phyloP scores from a whole-genome alignment of 2,888 invertebrate genomes.

The Cephus spinipes region DNA sequence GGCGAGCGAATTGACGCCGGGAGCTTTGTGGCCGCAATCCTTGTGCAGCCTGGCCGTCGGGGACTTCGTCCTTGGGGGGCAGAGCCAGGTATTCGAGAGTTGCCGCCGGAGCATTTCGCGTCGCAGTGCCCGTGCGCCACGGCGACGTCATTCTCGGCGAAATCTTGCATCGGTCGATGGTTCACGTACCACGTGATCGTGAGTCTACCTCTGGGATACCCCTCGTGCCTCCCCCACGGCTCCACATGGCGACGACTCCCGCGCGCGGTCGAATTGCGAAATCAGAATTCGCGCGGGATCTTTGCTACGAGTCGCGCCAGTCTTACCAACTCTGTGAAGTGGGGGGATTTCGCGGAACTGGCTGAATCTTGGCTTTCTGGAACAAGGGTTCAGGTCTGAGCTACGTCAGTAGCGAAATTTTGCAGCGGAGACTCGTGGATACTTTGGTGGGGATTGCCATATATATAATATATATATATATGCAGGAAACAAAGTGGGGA shows the following conservation, averaged over 20 bases:
- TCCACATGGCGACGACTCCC: conserved; percentile 1
- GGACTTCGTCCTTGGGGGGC: too few species aligned
- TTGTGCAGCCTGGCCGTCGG: too few species aligned
- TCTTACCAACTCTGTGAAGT: too few species aligned
- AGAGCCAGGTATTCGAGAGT: conserved; percentile 12
- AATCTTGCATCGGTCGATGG: conserved; percentile 17
- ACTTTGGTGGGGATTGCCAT: too few species aligned
- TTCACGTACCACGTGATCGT: neutral
- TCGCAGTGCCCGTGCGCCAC: conserved; percentile 11
- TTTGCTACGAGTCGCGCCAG: neutral
- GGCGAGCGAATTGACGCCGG: conserved; percentile 21
- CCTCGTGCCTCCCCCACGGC: neutral
- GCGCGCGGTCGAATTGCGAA: neutral
- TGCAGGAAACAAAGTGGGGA: too few species aligned
- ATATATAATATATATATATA: too few species aligned
- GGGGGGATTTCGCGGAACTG: too few species aligned
- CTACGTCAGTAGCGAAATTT: too few species aligned
- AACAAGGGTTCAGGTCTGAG: too few species aligned
- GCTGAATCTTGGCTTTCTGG: too few species aligned
- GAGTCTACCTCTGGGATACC: neutral
- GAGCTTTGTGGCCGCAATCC: too few species aligned
- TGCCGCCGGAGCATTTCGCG: conserved; percentile 9
- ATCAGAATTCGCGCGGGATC: neutral
- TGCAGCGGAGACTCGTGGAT: too few species aligned
- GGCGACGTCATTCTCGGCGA: conserved; percentile 26